Evolutionary conservation across 92 coral and sea anemone genomes (phyloP).

Genomic region (Scolanthus callimorphus): DNA sequence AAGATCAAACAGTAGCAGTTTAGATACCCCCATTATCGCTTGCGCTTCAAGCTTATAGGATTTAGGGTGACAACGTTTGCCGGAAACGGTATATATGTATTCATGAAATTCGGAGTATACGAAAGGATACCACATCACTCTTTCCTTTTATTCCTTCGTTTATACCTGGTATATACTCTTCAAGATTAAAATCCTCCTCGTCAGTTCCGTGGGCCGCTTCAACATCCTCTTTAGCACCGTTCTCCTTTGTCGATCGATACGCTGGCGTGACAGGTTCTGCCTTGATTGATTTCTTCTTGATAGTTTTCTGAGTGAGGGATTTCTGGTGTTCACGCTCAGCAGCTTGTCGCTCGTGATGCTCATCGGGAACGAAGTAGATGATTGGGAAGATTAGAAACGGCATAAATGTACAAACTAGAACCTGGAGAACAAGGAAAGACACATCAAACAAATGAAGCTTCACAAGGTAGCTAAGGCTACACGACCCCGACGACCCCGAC

Average conservation of each 20-base stretch:
- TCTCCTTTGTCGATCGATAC: conserved; percentile 16
- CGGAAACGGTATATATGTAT: too few relatives aligned
- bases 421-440: conserved; percentile 38
- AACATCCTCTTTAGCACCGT: conserved; percentile 17
- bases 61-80: too few relatives aligned
- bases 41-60: too few relatives aligned
- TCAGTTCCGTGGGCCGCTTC: conserved; percentile 43
- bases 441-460: too few relatives aligned
- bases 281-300: background rate
- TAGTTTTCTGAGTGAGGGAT: conserved; percentile 20
- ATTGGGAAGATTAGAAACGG: conserved; percentile 83
- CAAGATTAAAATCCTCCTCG: conserved; percentile 38
- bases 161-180: conserved; percentile 69
- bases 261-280: conserved; percentile 5
- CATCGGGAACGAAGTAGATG: conserved; percentile 91
- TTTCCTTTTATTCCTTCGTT: too few relatives aligned
- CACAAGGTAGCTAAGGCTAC: too few relatives aligned
- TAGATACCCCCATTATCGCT: too few relatives aligned
- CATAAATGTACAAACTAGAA: conserved; percentile 54
- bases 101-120: too few relatives aligned
- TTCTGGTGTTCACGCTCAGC: conserved; percentile 40
- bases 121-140: too few relatives aligned
- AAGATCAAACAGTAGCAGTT: too few relatives aligned
- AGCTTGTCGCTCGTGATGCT: conserved; percentile 62
- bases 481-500: too few relatives aligned